These are phyloP conservation scores for Propsilocerus akamusi DNA, from an alignment of 1,140 invertebrate genomes.

Conservation along the genomic window DNA sequence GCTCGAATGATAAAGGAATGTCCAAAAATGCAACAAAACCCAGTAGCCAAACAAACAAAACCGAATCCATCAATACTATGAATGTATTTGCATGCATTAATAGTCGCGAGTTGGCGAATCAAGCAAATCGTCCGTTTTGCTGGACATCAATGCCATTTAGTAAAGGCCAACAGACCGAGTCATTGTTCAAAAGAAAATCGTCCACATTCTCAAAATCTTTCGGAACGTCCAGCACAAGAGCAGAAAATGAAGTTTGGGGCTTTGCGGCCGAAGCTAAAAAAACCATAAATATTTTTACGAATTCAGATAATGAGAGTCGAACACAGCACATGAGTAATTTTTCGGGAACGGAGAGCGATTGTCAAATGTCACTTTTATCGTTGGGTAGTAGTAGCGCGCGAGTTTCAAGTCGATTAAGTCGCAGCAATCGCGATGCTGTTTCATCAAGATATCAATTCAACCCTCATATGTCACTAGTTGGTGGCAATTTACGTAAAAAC, in stretches of 20 bases:
- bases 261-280: constrained; percentile 50
- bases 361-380: background rate
- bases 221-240: constrained; percentile 11
- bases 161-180: background rate
- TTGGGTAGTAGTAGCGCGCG: too few relatives aligned
- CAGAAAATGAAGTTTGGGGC: constrained; percentile 47
- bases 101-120: constrained; percentile 17
- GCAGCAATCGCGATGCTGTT: too few relatives aligned
- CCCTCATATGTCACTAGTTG: background rate
- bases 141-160: constrained; percentile 7
- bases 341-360: too few relatives aligned
- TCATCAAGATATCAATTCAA: too few relatives aligned
- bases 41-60: background rate
- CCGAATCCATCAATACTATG: constrained; percentile 9
- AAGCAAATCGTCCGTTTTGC: constrained; percentile 28
- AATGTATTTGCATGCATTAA: constrained; percentile 8
- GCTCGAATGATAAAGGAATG: too few relatives aligned
- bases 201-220: background rate
- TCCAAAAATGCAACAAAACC: too few relatives aligned
- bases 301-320: constrained; percentile 8
- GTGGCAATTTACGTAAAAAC: too few relatives aligned
- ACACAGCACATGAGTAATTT: constrained; percentile 2
- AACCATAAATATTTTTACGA: constrained; percentile 23
- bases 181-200: background rate
- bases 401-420: too few relatives aligned